Conservation (phyloP, 2,888 invertebrate species). For the Choreutis nemorana region DNA sequence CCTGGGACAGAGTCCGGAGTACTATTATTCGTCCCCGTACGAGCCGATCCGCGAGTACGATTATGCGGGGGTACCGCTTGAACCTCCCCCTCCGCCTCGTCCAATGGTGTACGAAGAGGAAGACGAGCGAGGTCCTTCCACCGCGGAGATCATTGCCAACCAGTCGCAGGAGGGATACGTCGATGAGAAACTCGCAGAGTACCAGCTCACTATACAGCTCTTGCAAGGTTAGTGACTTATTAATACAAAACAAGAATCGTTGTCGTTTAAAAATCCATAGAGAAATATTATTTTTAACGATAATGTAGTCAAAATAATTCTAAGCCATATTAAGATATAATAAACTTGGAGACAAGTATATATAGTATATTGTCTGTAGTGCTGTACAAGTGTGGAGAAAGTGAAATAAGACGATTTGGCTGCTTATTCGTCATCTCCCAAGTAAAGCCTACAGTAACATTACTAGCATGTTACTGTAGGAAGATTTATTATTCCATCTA, state of each 20-base stretch:
- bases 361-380: no score
- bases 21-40: conserved; percentile 66
- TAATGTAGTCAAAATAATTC: no score
- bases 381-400: no score
- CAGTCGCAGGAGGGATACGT: conserved; percentile 96
- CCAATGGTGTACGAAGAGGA: conserved; percentile 72
- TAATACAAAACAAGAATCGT: conserved; percentile 1
- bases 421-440: no score
- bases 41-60: conserved; percentile 70
- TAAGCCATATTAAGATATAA: no score
- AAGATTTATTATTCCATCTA: no score
- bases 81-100: conserved; percentile 78
- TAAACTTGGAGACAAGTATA: no score
- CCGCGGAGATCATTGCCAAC: conserved; percentile 91
- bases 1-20: conserved; percentile 68
- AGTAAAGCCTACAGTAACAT: no score
- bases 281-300: no score
- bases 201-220: conserved; percentile 90
- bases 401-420: no score
- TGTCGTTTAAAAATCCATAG: conserved; percentile 1
- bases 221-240: conserved; percentile 76
- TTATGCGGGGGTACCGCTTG: conserved; percentile 79
- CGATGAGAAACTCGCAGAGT: conserved; percentile 92
- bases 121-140: conserved; percentile 82
- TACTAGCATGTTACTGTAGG: no score